phyloP scores from a whole-genome alignment of 2,797 vertebrate genomes.

The Rhabdophis nuchalis region DNA sequence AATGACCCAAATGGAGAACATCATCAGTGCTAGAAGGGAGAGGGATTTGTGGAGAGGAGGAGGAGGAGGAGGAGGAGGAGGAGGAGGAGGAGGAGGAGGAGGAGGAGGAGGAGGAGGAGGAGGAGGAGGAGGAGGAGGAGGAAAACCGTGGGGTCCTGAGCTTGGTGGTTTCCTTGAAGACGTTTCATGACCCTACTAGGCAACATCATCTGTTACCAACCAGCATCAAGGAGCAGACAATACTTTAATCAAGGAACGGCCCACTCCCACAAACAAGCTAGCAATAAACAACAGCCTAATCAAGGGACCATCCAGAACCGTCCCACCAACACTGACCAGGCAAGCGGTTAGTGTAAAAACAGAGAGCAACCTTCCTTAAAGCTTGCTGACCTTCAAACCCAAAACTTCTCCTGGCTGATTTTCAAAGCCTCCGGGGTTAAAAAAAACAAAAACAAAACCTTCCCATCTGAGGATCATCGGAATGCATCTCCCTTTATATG shows the following conservation, averaged over 20 bases:
- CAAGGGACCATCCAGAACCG: not conserved
- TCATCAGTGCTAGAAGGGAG: no score
- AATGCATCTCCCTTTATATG: not conserved
- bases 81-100: no score
- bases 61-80: no score
- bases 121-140: no score
- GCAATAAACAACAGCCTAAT: not conserved
- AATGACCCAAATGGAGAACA: no score
- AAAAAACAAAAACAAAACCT: no score
- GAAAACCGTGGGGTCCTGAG: not conserved
- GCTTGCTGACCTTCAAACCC: not conserved
- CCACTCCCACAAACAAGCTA: not conserved
- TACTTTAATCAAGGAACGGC: not conserved
- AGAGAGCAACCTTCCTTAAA: not conserved
- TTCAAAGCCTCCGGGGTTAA: not conserved
- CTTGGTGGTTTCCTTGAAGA: not conserved
- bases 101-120: no score
- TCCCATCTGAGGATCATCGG: no score
- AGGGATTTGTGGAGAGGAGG: no score
- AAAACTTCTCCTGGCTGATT: not conserved
- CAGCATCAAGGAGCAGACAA: not conserved
- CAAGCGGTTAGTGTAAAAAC: not conserved
- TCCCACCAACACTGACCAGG: not conserved
- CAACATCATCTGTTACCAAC: not conserved
- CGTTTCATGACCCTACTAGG: not conserved